A percentile compares a stretch with the other conserved stretches of the same genome.
phyloP scores from a whole-genome alignment of 2,797 vertebrate genomes.

The Toxotes lorentzi region DNA sequence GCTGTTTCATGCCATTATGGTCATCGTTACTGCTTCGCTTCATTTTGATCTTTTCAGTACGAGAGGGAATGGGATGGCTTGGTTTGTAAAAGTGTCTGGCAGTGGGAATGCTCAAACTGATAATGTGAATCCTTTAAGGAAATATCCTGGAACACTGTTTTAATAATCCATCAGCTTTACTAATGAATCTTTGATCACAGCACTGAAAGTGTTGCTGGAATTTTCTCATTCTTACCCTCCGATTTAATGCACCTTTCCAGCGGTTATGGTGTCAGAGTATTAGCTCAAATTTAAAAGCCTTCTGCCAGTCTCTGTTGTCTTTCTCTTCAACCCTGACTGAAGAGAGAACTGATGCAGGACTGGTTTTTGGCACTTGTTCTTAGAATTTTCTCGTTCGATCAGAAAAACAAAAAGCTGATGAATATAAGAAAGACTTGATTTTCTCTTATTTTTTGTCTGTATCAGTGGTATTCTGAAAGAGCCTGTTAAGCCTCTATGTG shows the following conservation, averaged over 20 bases:
- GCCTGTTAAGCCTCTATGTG: constrained; percentile 33
- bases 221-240: constrained; percentile 16
- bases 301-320: constrained; percentile 24
- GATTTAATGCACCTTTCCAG: constrained; percentile 26
- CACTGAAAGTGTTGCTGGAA: constrained; percentile 1
- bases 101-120: constrained; percentile 3
- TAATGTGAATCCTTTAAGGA: constrained; percentile 26
- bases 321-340: constrained; percentile 10
- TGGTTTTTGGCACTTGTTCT: constrained; percentile 20
- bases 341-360: constrained; percentile 19
- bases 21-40: constrained; percentile 1
- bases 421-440: constrained; percentile 32
- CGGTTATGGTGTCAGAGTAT: constrained; percentile 9
- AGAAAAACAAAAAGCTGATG: constrained; percentile 30
- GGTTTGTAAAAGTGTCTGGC: constrained; percentile 33
- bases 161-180: constrained; percentile 26
- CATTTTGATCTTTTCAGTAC: constrained; percentile 14
- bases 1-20: not conserved
- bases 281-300: constrained; percentile 41
- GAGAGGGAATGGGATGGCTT: constrained; percentile 10
- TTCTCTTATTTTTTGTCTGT: constrained; percentile 26
- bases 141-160: constrained; percentile 31
- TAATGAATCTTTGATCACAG: constrained; percentile 41
- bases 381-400: constrained; percentile 17
- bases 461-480: constrained; percentile 24